Base-by-base conservation (phyloP, 2,888 invertebrate genomes). In the Drosophila seclusa region DNA sequence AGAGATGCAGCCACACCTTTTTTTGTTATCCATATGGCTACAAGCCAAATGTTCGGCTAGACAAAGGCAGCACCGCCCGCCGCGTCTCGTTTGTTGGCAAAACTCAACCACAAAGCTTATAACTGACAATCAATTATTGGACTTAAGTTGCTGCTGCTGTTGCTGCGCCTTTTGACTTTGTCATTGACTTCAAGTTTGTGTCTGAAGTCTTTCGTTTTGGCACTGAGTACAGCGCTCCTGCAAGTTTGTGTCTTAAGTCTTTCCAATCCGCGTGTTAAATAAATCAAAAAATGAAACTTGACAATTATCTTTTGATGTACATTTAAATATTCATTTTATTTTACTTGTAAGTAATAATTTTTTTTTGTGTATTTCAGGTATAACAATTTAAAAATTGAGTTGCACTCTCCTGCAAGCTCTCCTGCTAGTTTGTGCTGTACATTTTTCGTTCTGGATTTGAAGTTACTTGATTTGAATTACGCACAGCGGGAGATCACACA, bases 221-320 rank as follows among this genome's bases (percentile, higher is more conserved):
- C 54, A 57, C 64, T 72, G 72, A 80, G 82, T 69, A 52, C 6
- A 21, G n/a, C 10, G 40, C 57, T 57, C 31, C 67, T 58, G 31
- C 66, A 38, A 77, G 82, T 85, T 82, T 70, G 77, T 80, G 80
- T 69, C 77, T 79, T 80, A 81, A 81, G 88, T 89, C 82, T 82
- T 89, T 68, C 32, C 13, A 29, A 45, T 45, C 24, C 21, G 4
- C 8, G 45, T 16, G 27, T 54, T 24, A 53, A 34, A 24, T 34
- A 4, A 32, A 24, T 13, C 2, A 21, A 21, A 53, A 53, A 10
- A 21, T 5, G 11, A 24, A 45, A 16, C 16, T 45, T 45, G 21
- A 16, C 21, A 16, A 45, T 45, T 45, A 24, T 45, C 21, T 21
- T 18, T 53, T 13, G 4, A 18, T 2, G 13, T 36, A 7, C 7